Conservation (phyloP, 2,113 vertebrate genomes). For the Myrmecophaga tridactyla region DNA sequence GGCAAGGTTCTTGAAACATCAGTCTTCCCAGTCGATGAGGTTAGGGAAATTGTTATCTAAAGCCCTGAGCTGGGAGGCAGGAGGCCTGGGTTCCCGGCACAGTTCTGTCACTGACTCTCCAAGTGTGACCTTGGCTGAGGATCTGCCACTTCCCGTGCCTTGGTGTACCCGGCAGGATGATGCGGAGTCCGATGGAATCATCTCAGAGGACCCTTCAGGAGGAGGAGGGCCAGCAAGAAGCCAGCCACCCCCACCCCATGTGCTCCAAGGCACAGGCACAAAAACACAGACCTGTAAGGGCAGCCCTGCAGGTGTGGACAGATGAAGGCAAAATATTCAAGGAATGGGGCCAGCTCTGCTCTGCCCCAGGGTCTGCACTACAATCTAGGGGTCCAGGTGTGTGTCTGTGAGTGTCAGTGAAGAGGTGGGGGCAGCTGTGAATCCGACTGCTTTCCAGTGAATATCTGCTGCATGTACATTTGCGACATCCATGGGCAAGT, state of each 20-base stretch:
- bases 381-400: neutral
- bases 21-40: neutral
- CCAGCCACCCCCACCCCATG: neutral
- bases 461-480: accelerated
- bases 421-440: neutral
- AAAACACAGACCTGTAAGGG: neutral
- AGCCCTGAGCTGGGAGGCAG: neutral
- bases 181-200: neutral
- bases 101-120: neutral
- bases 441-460: neutral
- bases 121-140: neutral
- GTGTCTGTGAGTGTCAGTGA: neutral
- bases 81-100: neutral
- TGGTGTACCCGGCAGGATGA: neutral
- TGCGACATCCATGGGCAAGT: neutral
- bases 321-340: neutral
- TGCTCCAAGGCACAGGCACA: accelerated
- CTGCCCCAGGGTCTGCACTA: neutral
- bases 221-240: neutral
- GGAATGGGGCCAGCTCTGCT: neutral
- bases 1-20: neutral
- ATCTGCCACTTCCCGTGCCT: neutral
- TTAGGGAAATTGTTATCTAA: neutral
- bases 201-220: neutral
- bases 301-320: no score